Conservation (phyloP, 1,140 invertebrate species). For the Yoshiicerus persimilis region DNA sequence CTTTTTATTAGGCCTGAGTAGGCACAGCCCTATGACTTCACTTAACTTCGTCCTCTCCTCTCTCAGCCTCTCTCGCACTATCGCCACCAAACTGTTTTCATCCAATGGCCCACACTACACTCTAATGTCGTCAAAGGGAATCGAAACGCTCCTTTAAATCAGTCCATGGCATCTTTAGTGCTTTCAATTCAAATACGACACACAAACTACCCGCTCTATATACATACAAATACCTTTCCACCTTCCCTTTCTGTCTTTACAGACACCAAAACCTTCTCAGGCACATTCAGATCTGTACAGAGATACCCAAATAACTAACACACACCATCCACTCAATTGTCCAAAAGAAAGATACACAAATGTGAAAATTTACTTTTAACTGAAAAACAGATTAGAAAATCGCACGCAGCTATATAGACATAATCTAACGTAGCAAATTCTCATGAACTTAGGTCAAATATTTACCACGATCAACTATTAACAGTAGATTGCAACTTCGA, state of each 20-base stretch:
- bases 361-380: neutral
- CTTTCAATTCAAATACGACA: neutral
- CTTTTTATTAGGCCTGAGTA: neutral
- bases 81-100: neutral
- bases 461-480: no score
- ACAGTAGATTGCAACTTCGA: no score
- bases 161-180: neutral
- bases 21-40: neutral
- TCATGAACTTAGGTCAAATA: no score
- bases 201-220: neutral
- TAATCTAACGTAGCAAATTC: no score
- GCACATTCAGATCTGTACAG: no score
- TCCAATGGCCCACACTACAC: neutral
- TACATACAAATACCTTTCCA: no score
- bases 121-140: neutral
- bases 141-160: neutral
- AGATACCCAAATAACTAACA: neutral
- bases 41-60: neutral
- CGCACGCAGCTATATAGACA: neutral
- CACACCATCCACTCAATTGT: neutral
- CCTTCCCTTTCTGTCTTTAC: no score
- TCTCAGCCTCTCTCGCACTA: neutral
- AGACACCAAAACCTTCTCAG: no score
- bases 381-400: neutral
- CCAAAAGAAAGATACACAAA: neutral